phyloP scores from a whole-genome alignment of 1,140 invertebrate species.

The Plectrocnemia conspersa region DNA sequence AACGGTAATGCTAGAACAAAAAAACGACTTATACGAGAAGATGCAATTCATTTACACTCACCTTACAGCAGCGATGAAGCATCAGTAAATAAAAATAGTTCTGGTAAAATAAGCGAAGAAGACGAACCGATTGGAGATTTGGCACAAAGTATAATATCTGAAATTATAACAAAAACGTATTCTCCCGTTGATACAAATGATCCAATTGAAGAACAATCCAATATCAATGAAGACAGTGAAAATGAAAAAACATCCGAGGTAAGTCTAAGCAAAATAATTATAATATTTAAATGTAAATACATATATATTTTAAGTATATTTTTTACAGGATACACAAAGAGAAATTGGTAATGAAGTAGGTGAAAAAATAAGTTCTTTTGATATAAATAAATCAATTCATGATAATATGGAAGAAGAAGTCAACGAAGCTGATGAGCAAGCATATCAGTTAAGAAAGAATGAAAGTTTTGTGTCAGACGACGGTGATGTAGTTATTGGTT shows the following conservation, averaged over 20 bases:
- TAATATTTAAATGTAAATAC: no score
- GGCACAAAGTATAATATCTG: constrained; percentile 31
- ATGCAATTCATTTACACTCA: constrained; percentile 31
- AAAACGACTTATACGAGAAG: constrained; percentile 30
- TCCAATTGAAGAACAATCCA: constrained; percentile 11
- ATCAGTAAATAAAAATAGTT: constrained; percentile 11
- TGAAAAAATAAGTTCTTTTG: background rate
- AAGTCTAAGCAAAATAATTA: no score
- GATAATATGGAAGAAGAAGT: background rate
- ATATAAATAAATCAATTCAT: background rate
- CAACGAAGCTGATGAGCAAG: background rate
- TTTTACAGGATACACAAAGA: background rate
- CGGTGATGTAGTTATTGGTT: constrained; percentile 21
- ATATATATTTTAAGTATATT: background rate
- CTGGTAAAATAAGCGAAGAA: constrained; percentile 28
- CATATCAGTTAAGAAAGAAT: background rate
- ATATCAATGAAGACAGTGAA: background rate
- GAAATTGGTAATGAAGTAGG: background rate
- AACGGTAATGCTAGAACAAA: constrained; percentile 18
- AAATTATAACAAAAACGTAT: constrained; percentile 30
- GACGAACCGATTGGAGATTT: constrained; percentile 32
- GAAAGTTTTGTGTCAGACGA: constrained; percentile 26
- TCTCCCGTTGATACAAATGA: constrained; percentile 13
- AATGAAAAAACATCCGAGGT: background rate
- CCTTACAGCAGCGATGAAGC: constrained; percentile 31